phyloP scores from a whole-genome alignment of 2,797 vertebrate genomes.

The Pipistrellus pipistrellus region DNA sequence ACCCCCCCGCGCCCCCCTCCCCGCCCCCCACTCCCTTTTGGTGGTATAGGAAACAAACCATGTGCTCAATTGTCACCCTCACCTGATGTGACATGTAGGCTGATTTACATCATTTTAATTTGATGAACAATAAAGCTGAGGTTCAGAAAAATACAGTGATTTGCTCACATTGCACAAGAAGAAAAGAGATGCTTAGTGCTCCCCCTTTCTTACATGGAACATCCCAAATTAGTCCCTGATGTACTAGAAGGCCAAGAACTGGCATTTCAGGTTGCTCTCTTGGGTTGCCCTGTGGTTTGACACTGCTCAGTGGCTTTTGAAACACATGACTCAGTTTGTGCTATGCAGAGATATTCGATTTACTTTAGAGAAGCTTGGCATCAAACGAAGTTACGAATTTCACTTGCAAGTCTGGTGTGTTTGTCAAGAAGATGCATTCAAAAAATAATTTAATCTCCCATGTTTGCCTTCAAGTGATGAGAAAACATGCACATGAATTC shows the following conservation, averaged over 20 bases:
- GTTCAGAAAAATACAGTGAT: not conserved
- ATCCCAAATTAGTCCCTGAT: not conserved
- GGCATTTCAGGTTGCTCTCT: not conserved
- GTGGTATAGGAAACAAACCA: not conserved
- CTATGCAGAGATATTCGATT: not conserved
- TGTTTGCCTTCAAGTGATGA: conserved; percentile 64
- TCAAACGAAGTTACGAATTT: conserved; percentile 47
- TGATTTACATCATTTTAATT: conserved; percentile 29
- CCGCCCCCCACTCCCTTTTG: not conserved
- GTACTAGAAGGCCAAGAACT: not conserved
- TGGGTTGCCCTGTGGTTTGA: not conserved
- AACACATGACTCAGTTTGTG: not conserved
- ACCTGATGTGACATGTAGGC: not conserved
- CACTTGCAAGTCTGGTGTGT: conserved; percentile 49
- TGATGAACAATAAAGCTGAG: not conserved
- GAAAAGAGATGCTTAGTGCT: not conserved
- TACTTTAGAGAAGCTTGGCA: conserved; percentile 13
- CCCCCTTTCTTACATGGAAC: not conserved
- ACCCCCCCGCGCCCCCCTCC: too few relatives aligned
- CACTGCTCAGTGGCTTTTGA: not conserved
- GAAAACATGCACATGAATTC: conserved; percentile 60
- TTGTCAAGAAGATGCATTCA: conserved; percentile 73
- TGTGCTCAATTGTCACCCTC: not conserved
- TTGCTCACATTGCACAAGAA: not conserved
- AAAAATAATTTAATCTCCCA: conserved; percentile 72